Percentiles rank a stretch among this genome's conserved stretches.
phyloP scores from a whole-genome alignment of 2,797 vertebrate species.

The Philypnodon macrostomus region DNA sequence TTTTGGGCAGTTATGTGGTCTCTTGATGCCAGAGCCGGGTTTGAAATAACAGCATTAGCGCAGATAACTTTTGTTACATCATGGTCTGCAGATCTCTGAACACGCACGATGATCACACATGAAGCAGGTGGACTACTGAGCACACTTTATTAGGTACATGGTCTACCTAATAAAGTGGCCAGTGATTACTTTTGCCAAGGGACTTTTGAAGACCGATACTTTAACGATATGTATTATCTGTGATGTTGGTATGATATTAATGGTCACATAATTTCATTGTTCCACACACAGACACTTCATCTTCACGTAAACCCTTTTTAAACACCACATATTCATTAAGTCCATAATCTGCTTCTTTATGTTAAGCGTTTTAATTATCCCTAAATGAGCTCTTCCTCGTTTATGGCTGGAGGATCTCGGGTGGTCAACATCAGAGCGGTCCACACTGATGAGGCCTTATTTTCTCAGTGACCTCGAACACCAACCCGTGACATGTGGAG shows the following conservation, averaged over 20 bases:
- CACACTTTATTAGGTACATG: too few species aligned
- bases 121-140: too few species aligned
- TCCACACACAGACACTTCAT: constrained; percentile 2
- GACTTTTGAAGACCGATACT: too few species aligned
- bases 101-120: too few species aligned
- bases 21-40: too few species aligned
- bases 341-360: constrained; percentile 18
- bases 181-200: too few species aligned
- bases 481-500: constrained; percentile 41
- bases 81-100: too few species aligned
- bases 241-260: not conserved
- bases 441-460: constrained; percentile 59
- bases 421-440: constrained; percentile 59
- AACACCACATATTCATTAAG: constrained; percentile 22
- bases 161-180: too few species aligned
- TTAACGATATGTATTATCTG: not conserved
- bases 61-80: too few species aligned
- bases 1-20: too few species aligned
- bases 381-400: constrained; percentile 28
- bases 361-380: constrained; percentile 45
- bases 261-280: not conserved
- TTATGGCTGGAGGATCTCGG: constrained; percentile 31
- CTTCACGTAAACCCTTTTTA: constrained; percentile 10
- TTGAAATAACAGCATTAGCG: too few species aligned
- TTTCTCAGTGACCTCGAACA: constrained; percentile 60